These are phyloP conservation scores for Caenorhabditis doughertyi DNA, from an alignment of 2,888 invertebrate species.

Conservation along the genomic window DNA sequence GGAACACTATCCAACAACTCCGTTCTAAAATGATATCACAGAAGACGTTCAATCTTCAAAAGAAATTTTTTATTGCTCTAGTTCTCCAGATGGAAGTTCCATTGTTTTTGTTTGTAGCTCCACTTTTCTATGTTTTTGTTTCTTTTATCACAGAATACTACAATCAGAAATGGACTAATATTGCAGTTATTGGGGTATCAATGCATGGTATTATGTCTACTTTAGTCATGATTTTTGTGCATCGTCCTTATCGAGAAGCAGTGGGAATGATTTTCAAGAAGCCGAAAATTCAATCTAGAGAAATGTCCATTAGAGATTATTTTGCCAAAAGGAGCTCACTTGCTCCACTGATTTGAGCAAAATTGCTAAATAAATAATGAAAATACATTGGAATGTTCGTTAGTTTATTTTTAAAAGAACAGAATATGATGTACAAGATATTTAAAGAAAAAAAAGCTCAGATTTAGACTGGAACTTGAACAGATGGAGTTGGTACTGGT, in stretches of 20 bases:
- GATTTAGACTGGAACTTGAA: too few species aligned
- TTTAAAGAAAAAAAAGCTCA: too few species aligned
- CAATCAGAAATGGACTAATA: slow-evolving; percentile 7
- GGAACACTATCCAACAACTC: too few species aligned
- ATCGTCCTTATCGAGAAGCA: slow-evolving; percentile 75
- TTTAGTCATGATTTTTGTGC: slow-evolving; percentile 8
- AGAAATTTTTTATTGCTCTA: slow-evolving; percentile 7
- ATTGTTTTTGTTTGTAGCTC: background rate
- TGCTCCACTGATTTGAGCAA: too few species aligned
- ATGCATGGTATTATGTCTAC: slow-evolving; percentile 4
- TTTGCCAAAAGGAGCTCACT: background rate
- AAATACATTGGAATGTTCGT: background rate
- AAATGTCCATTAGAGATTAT: too few species aligned
- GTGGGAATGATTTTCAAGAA: background rate
- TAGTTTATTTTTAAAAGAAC: too few species aligned
- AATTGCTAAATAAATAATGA: too few species aligned
- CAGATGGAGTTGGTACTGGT: too few species aligned
- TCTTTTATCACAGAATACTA: background rate
- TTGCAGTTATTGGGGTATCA: background rate
- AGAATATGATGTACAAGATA: too few species aligned
- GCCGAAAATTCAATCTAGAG: background rate
- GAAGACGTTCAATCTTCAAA: background rate
- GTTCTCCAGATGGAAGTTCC: background rate
- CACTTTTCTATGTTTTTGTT: background rate
- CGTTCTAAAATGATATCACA: background rate